Conservation (phyloP, 2,888 invertebrate species). For the Ceramica pisi region DNA sequence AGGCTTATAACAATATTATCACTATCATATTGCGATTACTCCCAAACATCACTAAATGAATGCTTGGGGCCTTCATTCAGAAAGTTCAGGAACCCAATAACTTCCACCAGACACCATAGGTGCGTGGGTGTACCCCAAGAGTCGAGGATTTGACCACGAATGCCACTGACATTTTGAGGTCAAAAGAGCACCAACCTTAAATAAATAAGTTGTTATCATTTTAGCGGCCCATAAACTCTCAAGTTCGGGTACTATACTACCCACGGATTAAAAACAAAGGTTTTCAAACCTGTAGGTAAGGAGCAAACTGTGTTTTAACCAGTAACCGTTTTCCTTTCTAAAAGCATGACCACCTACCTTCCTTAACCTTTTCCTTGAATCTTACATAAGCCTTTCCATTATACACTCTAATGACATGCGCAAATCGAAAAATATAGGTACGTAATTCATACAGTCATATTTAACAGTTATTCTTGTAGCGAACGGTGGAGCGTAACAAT, state of each 20-base stretch:
- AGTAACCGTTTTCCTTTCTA: background rate
- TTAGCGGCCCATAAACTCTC: too few species aligned
- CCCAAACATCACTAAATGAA: too few species aligned
- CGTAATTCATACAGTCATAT: background rate
- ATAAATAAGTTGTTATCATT: too few species aligned
- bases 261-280: too few species aligned
- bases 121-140: background rate
- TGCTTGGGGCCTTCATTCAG: too few species aligned
- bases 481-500: too few species aligned
- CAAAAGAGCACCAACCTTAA: too few species aligned
- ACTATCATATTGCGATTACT: too few species aligned
- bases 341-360: background rate
- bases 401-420: background rate
- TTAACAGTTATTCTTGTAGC: background rate
- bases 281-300: background rate
- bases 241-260: too few species aligned
- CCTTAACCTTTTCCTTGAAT: slow-evolving; percentile 10
- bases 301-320: too few species aligned
- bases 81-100: background rate
- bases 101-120: background rate
- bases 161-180: too few species aligned
- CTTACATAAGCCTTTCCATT: background rate
- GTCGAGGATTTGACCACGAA: background rate
- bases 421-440: slow-evolving; percentile 7
- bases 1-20: too few species aligned